Evolutionary conservation across 2,888 invertebrate species (phyloP).

Genomic region (Reticulitermes lucifugus): DNA sequence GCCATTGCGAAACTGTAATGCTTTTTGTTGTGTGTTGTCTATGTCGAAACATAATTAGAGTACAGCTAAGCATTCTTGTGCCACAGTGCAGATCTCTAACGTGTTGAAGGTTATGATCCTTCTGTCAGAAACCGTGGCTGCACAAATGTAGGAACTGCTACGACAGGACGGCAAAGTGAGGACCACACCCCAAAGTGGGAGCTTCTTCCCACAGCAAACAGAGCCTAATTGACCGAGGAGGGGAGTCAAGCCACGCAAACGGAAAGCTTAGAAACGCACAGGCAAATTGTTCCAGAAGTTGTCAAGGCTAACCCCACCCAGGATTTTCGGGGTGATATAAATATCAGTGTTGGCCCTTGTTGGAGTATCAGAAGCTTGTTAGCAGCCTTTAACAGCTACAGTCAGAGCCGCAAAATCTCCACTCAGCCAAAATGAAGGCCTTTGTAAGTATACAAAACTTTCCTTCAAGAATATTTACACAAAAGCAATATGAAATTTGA

Average conservation of each 20-base stretch:
- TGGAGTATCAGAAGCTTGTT: neutral
- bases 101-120: neutral
- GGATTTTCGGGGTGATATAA: neutral
- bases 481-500: no score
- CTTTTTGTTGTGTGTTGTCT: no score
- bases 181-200: neutral
- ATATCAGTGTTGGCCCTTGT: neutral
- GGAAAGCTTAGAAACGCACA: neutral
- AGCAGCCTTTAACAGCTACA: neutral
- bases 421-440: neutral
- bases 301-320: constrained; percentile 5
- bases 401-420: neutral
- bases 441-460: neutral
- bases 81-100: neutral
- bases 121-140: neutral
- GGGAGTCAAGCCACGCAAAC: neutral
- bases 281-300: constrained; percentile 4
- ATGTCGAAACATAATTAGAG: no score
- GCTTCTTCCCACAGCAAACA: neutral
- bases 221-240: neutral
- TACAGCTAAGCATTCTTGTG: no score
- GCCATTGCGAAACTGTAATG: neutral
- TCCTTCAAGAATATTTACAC: neutral
- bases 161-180: neutral
- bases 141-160: neutral